These are phyloP conservation scores for Oxycera nigricornis DNA, from an alignment of 2,888 invertebrate species.

Conservation along the genomic window DNA sequence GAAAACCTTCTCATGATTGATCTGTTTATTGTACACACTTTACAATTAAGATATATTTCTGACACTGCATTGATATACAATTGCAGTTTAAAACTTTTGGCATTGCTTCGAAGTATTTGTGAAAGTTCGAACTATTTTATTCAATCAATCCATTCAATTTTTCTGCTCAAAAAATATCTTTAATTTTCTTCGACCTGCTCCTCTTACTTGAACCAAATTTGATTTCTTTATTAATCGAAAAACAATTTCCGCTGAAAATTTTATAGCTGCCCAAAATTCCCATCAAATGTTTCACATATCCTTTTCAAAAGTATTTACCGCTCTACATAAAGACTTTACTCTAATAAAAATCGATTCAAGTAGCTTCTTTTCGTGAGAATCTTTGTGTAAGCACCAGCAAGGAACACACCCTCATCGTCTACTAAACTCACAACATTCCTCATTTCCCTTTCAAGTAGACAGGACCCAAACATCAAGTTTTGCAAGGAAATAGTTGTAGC, in stretches of 20 bases:
- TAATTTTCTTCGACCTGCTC: too few species aligned
- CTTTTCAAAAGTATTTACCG: background rate
- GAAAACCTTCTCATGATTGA: too few species aligned
- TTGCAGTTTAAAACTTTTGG: too few species aligned
- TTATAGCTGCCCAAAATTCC: background rate
- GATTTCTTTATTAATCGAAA: too few species aligned
- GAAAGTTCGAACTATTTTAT: too few species aligned
- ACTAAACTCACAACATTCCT: slow-evolving; percentile 9
- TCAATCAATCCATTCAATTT: too few species aligned
- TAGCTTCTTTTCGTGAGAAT: background rate
- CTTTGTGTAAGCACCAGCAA: background rate
- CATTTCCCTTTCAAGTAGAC: slow-evolving; percentile 21
- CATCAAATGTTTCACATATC: slow-evolving; percentile 12
- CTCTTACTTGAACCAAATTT: too few species aligned
- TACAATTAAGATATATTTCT: too few species aligned
- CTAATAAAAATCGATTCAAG: slow-evolving; percentile 13
- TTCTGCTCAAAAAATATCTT: too few species aligned
- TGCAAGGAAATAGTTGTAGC: background rate
- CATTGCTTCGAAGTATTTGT: too few species aligned
- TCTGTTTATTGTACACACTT: too few species aligned
- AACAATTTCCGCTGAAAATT: slow-evolving; percentile 12
- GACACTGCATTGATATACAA: too few species aligned
- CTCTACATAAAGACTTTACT: background rate
- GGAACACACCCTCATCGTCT: background rate
- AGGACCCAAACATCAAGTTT: background rate